Base-by-base conservation (phyloP, 2,888 invertebrate genomes). In the Habrosyne pyritoides region DNA sequence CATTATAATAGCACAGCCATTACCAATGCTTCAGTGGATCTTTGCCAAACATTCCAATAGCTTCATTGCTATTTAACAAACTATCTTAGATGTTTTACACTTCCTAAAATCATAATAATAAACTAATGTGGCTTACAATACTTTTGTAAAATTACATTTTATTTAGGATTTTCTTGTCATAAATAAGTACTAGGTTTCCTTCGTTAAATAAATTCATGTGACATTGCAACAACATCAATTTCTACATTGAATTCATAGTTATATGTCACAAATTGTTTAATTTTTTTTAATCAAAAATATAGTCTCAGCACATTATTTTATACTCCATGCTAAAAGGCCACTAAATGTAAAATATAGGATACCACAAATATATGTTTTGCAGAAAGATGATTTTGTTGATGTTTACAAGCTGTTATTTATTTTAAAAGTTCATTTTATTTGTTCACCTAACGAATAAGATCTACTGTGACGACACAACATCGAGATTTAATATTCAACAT, bases 1-100 rank as follows among this genome's bases (percentile, higher is more conserved):
- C 70, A 71, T 75, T 78, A 77, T 66, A 67, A 75, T 77, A 80
- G 84, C 89, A 89, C 89, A 89, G 89, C 89, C 89, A 84, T 87
- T 80, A 72, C 80, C 75, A 71, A 83, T 79, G 78, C 78, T 79
- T 68, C 72, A 63, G 67, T 83, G 83, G 84, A 82, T 75, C 71
- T 67, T 68, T 73, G 86, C 84, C 84, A 85, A 77, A 68, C 56
- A 58, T 62, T 72, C 60, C 55, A 60, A 73, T 72, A 75, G 76
- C 71, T 65, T 69, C 56, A 61, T 52, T 75, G 64, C 67, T 67
- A 73, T 66, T 66, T 70, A 70, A 67, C 56, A 69, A 67, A 55
- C 59, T 65, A 66, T 69, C 64, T 53, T 57, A 57, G 61, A 62
- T 63, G 70, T 64, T 42, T n/a, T 42, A 61, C 61, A 68, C 73